phyloP scores from a whole-genome alignment of 2,888 invertebrate genomes.

The Antitype chi region DNA sequence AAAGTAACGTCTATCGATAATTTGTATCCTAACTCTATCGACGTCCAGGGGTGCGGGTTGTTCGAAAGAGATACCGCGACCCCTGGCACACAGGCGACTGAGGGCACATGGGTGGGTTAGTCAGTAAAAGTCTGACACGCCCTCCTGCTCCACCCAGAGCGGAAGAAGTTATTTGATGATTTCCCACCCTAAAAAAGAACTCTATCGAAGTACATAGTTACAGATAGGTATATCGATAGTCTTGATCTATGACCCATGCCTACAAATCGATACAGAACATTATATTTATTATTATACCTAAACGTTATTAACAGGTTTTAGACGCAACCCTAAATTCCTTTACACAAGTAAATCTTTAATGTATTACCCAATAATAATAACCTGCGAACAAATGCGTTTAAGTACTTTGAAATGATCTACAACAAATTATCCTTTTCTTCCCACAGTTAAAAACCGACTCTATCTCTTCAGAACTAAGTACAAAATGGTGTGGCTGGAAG shows the following conservation, averaged over 20 bases:
- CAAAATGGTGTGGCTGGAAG: constrained; percentile 7
- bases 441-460: neutral
- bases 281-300: too few relatives aligned
- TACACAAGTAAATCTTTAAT: constrained; percentile 26
- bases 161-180: too few relatives aligned
- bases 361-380: constrained; percentile 55
- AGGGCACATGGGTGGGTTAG: too few relatives aligned
- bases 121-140: too few relatives aligned
- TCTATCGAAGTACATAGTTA: neutral
- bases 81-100: too few relatives aligned
- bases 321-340: constrained; percentile 3
- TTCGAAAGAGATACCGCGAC: too few relatives aligned
- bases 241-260: constrained; percentile 3
- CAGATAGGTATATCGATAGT: constrained; percentile 5
- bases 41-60: too few relatives aligned
- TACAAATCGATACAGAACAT: neutral
- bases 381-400: constrained; percentile 17
- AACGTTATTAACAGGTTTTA: neutral
- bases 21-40: neutral
- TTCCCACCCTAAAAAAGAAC: too few relatives aligned
- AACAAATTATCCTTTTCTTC: constrained; percentile 33
- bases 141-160: too few relatives aligned
- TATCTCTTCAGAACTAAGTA: neutral
- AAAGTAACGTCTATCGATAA: neutral
- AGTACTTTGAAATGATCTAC: constrained; percentile 47